Base-by-base conservation (phyloP, 2,888 invertebrate genomes). In the Aromia moschata region DNA sequence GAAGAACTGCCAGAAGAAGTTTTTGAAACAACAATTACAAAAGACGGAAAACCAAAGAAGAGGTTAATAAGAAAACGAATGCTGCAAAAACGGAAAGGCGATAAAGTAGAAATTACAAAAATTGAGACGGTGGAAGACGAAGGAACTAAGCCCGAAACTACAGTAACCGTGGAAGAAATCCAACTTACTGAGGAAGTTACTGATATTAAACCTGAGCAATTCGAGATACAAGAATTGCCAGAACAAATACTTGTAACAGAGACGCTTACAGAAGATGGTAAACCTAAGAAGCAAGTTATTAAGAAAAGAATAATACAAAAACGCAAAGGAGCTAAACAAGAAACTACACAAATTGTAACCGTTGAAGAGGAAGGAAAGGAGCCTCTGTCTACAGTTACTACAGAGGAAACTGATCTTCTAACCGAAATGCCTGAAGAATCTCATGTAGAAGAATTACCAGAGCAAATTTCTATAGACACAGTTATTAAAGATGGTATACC, bases 241-340 rank as follows among this genome's bases (percentile, higher is more conserved):
- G 72, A 72, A 62, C 68, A 70, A 58, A 52, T 69, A 16, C 49
- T 71, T 15, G 69, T 74, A 31, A 65, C 75, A 11, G 67, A 71
- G 11, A 73, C 78, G 46, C 72, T 77, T 25, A 70, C 77, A 31
- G 79, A 80, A 33, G 80, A 82, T 67, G 75, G 80, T 57, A 78
- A 82, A 20, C 55, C 45, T 17, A 69, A 56, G 43, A 73, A 67
- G 59, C 67, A 66, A 47, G 58, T 66, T 30, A 60, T 70, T 53
- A 70, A 67, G 74, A 76, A 67, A 10, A 79, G 81, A 53, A 73
- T 81, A 1, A 83, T 84, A n/a, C 83, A 82, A 63, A 83, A 83
- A 66, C 74, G 79, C 1, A 70, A 78, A 40, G 79, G 76, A 60
- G 62, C 73, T 41, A 78, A 77, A 68, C 74, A 75, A 61, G 79